A percentile compares a stretch with the other conserved stretches of the same genome.
These are phyloP conservation scores for Myotis findleyi DNA, from an alignment of 2,797 vertebrate genomes.

Conservation along the genomic window DNA sequence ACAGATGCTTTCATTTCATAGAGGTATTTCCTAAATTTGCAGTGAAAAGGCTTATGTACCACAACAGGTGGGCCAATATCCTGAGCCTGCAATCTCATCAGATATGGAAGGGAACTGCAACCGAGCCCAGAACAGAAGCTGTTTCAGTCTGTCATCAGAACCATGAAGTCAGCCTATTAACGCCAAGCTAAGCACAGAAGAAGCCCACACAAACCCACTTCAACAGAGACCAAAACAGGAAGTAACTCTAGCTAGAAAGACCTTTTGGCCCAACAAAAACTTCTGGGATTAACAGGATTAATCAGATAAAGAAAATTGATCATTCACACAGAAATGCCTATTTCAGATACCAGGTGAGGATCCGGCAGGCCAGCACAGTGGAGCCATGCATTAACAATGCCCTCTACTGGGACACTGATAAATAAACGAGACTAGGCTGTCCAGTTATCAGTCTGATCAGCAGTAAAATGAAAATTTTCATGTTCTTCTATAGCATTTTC, in stretches of 20 bases:
- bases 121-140: slow-evolving; percentile 78
- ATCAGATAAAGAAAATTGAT: slow-evolving; percentile 94
- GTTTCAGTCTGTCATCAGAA: slow-evolving; percentile 85
- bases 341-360: slow-evolving; percentile 82
- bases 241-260: slow-evolving; percentile 89
- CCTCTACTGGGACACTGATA: slow-evolving; percentile 92
- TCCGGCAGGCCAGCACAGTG: slow-evolving; percentile 63
- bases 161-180: slow-evolving; percentile 64
- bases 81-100: slow-evolving; percentile 78
- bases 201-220: slow-evolving; percentile 82
- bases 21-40: slow-evolving; percentile 72
- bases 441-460: slow-evolving; percentile 47
- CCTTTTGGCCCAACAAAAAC: slow-evolving; percentile 91
- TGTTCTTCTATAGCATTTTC: slow-evolving; percentile 53
- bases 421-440: slow-evolving; percentile 60
- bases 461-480: slow-evolving; percentile 68
- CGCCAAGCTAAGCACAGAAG: slow-evolving; percentile 80
- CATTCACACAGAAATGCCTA: slow-evolving; percentile 86
- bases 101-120: slow-evolving; percentile 80
- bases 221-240: slow-evolving; percentile 85
- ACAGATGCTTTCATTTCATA: slow-evolving; percentile 53
- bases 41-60: slow-evolving; percentile 79
- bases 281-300: slow-evolving; percentile 95
- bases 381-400: slow-evolving; percentile 89
- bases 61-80: slow-evolving; percentile 76